Base-by-base conservation (phyloP, 2,888 invertebrate species). In the Trichogramma evanescens region DNA sequence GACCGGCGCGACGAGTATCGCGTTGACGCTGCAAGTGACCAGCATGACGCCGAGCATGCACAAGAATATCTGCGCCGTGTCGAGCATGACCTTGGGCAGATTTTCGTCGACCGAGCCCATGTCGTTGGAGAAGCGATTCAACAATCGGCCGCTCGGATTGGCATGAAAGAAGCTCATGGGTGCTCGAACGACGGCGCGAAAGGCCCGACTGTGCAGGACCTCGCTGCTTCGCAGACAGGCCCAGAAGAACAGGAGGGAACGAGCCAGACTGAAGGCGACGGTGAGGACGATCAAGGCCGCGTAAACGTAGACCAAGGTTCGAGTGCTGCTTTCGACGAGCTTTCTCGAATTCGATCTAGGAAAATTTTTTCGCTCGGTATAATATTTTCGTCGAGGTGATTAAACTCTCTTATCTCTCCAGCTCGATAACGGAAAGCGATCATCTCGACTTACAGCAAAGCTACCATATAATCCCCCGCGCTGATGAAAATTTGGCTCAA, bases 41-140 rank as follows among this genome's bases (percentile, higher is more conserved):
- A 83, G 70, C 9, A 89, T 73, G 3, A 87, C 83, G 6, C 85
- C 84, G 1, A 80, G 9, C 70, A 85, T 79, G 67, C 74, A 71
- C 61, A 81, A 66, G 4, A 74, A 71, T 26, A 80, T 74, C 68
- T 79, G 77, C 60, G 83, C 74, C 0, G 86, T 82, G 70, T 88
- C 88, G 54, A 89, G 73, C 51, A 84, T 77, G 40, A 84, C 83
- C 63, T 86, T 84, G 0, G 89, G 89, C 6, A 91, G 74, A 41
- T 86, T 74, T 69, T 91, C 90, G 68, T 91, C 91, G 72, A 91
- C 84, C 0, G 86, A 83, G 1, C 89, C 89, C 70, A 90, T 84
- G 71, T 93, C 93, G 73, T 92, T 92, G 0, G 92, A 88, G 71
- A 93, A 92, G 65, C 93, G 80, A 72, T 89, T 89, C 51, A 94